Evolutionary conservation across 1,140 invertebrate species (phyloP).

Genomic region (Bradysia coprophila): DNA sequence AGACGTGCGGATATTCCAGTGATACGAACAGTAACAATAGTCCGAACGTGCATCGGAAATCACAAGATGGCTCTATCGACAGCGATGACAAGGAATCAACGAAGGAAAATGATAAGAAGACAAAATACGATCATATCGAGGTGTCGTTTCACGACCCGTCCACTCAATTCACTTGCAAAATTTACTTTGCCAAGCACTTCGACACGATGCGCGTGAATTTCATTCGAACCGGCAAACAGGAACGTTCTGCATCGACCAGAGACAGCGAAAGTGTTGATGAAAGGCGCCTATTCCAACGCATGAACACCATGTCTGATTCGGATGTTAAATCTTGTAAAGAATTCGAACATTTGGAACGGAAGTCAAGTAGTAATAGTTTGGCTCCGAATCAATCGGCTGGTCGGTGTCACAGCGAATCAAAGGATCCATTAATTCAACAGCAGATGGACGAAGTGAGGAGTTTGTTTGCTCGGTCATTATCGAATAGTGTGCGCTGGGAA

Average conservation of each 20-base stretch:
- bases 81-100: constrained; percentile 22
- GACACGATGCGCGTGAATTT: constrained; percentile 40
- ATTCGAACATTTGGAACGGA: not conserved
- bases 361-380: not conserved
- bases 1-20: constrained; percentile 21
- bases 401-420: not conserved
- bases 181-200: constrained; percentile 78
- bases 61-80: constrained; percentile 10
- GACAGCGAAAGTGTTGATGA: not conserved
- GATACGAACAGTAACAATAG: constrained; percentile 8
- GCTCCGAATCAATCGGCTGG: not conserved
- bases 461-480: constrained; percentile 62
- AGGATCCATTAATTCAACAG: constrained; percentile 3
- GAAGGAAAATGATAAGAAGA: constrained; percentile 18
- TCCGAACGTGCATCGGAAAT: constrained; percentile 3
- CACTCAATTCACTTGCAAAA: constrained; percentile 65
- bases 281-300: not conserved
- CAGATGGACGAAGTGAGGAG: constrained; percentile 13
- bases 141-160: constrained; percentile 46
- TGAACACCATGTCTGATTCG: not conserved
- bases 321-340: not conserved
- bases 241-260: not conserved
- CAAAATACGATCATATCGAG: constrained; percentile 40
- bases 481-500: constrained; percentile 81
- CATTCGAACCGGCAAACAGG: constrained; percentile 11